Base-by-base conservation (phyloP, 2,797 vertebrate genomes). In the Cirrhinus molitorella region DNA sequence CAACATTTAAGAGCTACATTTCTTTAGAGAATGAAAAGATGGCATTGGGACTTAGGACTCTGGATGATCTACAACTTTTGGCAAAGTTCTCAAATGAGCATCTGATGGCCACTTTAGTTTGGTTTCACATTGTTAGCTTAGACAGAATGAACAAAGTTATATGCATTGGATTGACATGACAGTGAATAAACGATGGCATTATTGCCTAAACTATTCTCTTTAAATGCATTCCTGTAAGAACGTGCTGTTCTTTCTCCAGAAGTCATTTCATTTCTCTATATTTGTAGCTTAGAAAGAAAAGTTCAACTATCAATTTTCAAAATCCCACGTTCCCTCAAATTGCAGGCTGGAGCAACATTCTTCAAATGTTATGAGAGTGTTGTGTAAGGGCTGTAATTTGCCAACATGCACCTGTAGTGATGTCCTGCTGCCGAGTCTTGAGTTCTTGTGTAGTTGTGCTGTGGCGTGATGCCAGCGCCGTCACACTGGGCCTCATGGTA, bases 381-480 rank as follows among this genome's bases (percentile, higher is more conserved):
- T 65, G 31, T 51, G 14, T 28, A 4, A 43, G 37, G 59, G 17
- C 17, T 43, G 23, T 25, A 61, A 45, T 31, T 31, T 14, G 40
- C 37, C 2, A 55, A 37, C n/a, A 72, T 80, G 83, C 92, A 99
- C 98, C 97, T 85, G 92, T 88, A 72, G 91, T 93, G 70, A 96
- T 89, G 80, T 95, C 94, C 21, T 94, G 92, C 19, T 94, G 92
- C 81, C 45, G 21, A 53, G 80, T 89, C 77, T 96, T 95, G n/a
- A 98, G 90, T 79, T 90, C 93, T 91, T 95, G 94, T 65, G 25
- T 74, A 17, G 95, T 90, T 73, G 93, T 84, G n/a, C 90, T 92
- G 59, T 95, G 95, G 86, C 78, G 92, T 5, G 91, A 89, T 0
- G 93, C 92, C 40, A 97, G 90, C 77, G 85, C 66, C 59, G 88